Percentiles rank a stretch among this genome's conserved stretches.
Conservation (phyloP, 2,888 invertebrate genomes). For the Rotaria socialis region DNA sequence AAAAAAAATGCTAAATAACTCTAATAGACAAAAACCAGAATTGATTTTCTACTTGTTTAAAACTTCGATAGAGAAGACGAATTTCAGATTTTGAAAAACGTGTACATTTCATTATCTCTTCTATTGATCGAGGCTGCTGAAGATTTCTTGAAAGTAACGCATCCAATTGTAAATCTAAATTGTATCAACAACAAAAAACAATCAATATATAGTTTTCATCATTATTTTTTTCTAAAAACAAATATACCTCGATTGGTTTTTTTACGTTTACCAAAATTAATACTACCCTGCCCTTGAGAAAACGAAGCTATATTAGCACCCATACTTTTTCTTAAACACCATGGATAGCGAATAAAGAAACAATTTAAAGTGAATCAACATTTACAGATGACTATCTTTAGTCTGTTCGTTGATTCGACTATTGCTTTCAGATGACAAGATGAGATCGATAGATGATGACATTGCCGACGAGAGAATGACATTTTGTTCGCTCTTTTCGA, state of each 20-base stretch:
- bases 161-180: conserved; percentile 11
- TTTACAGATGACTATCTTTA: background rate
- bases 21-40: no score
- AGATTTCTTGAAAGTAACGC: background rate
- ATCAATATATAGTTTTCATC: no score
- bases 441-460: background rate
- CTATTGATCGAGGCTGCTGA: conserved; percentile 40
- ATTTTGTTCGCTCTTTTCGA: conserved; percentile 19
- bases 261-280: conserved; percentile 16
- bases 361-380: background rate
- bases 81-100: conserved; percentile 74
- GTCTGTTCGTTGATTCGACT: background rate
- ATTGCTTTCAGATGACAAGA: background rate
- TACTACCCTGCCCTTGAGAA: background rate
- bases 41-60: conserved; percentile 74
- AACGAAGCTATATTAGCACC: background rate
- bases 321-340: background rate
- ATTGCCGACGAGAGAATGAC: background rate
- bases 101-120: conserved; percentile 46
- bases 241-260: background rate
- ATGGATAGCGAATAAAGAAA: background rate
- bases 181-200: background rate
- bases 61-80: conserved; percentile 88
- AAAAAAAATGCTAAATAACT: no score
- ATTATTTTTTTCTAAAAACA: no score